Evolutionary conservation across 2,797 vertebrate genomes (phyloP).

Genomic region (Sebastes hubbsi): DNA sequence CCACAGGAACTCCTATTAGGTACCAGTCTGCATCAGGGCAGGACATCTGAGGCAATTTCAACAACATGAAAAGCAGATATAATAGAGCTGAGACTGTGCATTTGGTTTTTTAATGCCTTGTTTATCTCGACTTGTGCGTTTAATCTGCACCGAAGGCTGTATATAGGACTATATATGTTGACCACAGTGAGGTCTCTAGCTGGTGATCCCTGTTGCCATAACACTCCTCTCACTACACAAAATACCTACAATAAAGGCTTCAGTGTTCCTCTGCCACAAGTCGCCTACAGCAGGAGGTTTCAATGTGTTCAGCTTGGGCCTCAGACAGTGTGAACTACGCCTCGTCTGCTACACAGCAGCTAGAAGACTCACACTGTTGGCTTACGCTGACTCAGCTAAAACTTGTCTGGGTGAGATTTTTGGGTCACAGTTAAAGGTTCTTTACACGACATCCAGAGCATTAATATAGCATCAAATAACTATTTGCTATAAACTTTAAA

Average conservation of each 20-base stretch:
- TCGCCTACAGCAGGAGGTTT: conserved; percentile 9
- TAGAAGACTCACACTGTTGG: neutral
- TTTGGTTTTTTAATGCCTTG: neutral
- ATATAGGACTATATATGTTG: neutral
- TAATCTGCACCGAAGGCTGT: neutral
- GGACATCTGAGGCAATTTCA: neutral
- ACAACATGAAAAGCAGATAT: neutral
- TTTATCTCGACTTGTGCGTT: neutral
- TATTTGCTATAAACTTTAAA: neutral
- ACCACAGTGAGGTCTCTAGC: neutral
- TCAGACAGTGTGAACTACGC: conserved; percentile 19
- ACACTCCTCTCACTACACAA: conserved; percentile 25
- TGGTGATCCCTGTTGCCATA: conserved; percentile 7
- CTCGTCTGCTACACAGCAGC: conserved; percentile 12
- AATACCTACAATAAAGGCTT: conserved; percentile 32
- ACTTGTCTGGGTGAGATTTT: neutral
- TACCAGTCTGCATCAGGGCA: neutral
- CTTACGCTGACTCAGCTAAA: neutral
- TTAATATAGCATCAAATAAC: no score
- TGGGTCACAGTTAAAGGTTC: neutral
- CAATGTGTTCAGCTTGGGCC: neutral
- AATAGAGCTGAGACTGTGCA: neutral
- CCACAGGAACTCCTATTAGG: conserved; percentile 26
- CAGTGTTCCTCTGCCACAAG: conserved; percentile 28
- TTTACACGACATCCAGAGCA: no score